phyloP scores from a whole-genome alignment of 2,113 vertebrate genomes.

The Eulacestoma nigropectus region DNA sequence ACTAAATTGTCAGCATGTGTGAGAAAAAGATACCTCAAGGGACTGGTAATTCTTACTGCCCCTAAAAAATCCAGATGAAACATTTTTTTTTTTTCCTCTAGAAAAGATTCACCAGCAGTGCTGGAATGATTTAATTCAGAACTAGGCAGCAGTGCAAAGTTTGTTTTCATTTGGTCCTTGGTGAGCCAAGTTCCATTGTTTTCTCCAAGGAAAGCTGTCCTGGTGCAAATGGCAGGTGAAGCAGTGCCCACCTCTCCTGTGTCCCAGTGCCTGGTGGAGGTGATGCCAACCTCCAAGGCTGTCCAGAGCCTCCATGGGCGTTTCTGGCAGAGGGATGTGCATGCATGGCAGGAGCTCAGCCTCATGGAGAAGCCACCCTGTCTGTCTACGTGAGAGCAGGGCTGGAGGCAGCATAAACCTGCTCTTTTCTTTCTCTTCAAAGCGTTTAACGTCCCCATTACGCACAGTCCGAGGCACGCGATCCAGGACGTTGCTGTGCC shows the following conservation, averaged over 20 bases:
- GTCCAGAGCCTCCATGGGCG: not conserved
- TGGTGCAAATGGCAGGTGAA: not conserved
- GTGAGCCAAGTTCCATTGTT: not conserved
- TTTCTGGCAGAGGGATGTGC: not conserved
- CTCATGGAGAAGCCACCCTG: not conserved
- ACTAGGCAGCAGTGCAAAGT: accelerated
- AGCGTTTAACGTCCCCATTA: not conserved
- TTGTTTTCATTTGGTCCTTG: not conserved
- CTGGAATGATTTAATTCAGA: not conserved
- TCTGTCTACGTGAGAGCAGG: not conserved
- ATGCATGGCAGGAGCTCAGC: not conserved
- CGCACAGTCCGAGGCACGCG: not conserved
- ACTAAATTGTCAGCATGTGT: too few relatives aligned
- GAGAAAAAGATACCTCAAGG: not conserved
- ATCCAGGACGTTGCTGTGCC: not conserved
- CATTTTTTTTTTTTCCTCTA: not conserved
- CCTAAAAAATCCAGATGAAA: not conserved
- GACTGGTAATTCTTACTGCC: not conserved
- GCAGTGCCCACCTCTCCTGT: not conserved
- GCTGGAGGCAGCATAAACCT: not conserved
- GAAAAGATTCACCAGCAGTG: not conserved
- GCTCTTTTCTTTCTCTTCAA: not conserved
- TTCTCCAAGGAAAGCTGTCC: not conserved
- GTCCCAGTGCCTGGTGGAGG: not conserved
- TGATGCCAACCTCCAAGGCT: not conserved